Conservation (phyloP, 2,888 invertebrate genomes). For the Eristalinus sepulchralis region DNA sequence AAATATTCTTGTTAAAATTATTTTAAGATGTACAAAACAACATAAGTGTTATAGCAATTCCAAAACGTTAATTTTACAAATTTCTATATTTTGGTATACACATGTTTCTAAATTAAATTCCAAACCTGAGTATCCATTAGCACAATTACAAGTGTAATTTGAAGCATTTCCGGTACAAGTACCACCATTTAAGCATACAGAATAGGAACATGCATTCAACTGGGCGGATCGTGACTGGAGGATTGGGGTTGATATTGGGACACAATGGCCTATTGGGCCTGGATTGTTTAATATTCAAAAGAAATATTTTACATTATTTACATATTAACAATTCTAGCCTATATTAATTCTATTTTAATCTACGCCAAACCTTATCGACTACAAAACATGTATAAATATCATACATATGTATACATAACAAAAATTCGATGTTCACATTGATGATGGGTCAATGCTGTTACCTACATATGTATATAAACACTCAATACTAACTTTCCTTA, state of each 20-base stretch:
- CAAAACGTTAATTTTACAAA: neutral
- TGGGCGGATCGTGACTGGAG: conserved; percentile 78
- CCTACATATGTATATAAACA: neutral
- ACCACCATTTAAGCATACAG: conserved; percentile 87
- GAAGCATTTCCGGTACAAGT: conserved; percentile 86
- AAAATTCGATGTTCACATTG: too few relatives aligned
- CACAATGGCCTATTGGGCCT: conserved; percentile 81
- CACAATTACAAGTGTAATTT: conserved; percentile 88
- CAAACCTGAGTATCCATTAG: conserved; percentile 85
- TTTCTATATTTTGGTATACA: conserved; percentile 1
- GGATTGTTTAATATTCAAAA: conserved; percentile 60
- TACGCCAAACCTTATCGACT: neutral
- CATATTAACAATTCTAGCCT: conserved; percentile 37
- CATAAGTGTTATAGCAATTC: neutral
- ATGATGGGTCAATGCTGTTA: too few relatives aligned
- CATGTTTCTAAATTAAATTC: conserved; percentile 61
- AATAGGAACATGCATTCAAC: conserved; percentile 80
- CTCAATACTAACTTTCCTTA: too few relatives aligned
- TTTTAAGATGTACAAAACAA: neutral
- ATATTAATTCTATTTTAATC: neutral
- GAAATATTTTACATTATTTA: conserved; percentile 48
- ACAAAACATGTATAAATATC: too few relatives aligned
- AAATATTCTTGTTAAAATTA: neutral
- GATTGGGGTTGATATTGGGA: conserved; percentile 75
- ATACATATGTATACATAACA: neutral